Base-by-base conservation (phyloP, 1,140 invertebrate genomes). In the Cepaea nemoralis region DNA sequence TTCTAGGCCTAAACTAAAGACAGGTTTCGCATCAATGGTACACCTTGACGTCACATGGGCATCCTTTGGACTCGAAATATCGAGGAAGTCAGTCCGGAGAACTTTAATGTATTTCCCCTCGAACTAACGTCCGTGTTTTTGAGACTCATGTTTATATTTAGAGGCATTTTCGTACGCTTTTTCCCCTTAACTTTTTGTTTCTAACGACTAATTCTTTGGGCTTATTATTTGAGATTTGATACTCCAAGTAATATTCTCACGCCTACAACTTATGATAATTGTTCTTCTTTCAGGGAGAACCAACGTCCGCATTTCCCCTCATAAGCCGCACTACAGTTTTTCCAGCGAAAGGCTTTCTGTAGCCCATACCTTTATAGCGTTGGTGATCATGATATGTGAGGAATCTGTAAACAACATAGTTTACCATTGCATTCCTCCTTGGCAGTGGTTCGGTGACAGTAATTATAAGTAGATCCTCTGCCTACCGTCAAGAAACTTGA, bases 51-150 rank as follows among this genome's bases (percentile, higher is more conserved):
- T 31, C 59, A 63, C 27, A 6, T 63, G 27, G 59, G 59, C 59
- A 63, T 63, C n/a, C 59, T 63, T 63, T 63, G 59, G 59, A 63
- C 59, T 63, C n/a, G n/a, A 63, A 63, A 63, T 31, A 12, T 63
- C 2, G 59, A 12, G 59, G n/a, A 31, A 63, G 59, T 63, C 59
- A 63, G 27, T 6, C n/a, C 33, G 59, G 59, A 63, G 59, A 27
- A 63, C 59, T 63, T 63, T 63, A 31, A 16, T 63, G 59, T 19
- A 63, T 27, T 63, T 63, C 33, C 59, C 59, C 19, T 31, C 59
- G 59, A 63, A 63, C 59, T 63, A 63, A 31, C n/a, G 59, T 31
- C 59, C 59, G 59, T 63, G 59, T 63, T 63, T 63, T 63, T n/a
- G 59, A 19, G 8, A 6, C 59, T 6, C 3, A 31, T 63, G 12